Evolutionary conservation across 2,113 vertebrate genomes (phyloP).

Genomic region (zebrafish (Danio rerio)): DNA sequence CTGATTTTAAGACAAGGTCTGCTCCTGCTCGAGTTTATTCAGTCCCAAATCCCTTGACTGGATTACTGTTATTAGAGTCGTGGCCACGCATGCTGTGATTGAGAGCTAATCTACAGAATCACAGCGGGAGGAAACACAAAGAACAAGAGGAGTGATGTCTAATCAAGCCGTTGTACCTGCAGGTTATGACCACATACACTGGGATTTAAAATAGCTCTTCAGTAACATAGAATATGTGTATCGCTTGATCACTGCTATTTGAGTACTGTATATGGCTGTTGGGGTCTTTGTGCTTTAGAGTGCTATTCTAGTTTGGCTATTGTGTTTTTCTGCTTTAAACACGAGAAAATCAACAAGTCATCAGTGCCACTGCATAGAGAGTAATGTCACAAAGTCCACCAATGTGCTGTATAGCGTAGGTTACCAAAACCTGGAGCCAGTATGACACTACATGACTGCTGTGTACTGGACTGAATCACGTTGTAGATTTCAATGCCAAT

Average conservation of each 20-base stretch:
- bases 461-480: no score
- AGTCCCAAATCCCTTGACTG: slow-evolving; percentile 52
- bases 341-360: neutral
- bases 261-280: slow-evolving; percentile 5
- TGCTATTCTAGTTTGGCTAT: neutral
- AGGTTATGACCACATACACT: slow-evolving; percentile 25
- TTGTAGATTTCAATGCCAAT: no score
- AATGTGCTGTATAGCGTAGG: no score
- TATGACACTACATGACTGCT: no score
- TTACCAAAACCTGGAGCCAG: no score
- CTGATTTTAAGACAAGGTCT: slow-evolving; percentile 48
- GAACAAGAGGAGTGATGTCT: slow-evolving; percentile 60
- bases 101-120: slow-evolving; percentile 59
- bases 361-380: no score
- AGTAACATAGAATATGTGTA: slow-evolving; percentile 16
- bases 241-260: neutral
- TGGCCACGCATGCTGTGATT: slow-evolving; percentile 57
- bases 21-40: slow-evolving; percentile 48
- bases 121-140: slow-evolving; percentile 45
- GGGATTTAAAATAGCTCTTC: slow-evolving; percentile 39
- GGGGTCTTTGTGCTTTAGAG: neutral
- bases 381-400: no score
- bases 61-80: slow-evolving; percentile 62
- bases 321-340: neutral
- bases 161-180: slow-evolving; percentile 49